Base-by-base conservation (phyloP, 2,113 vertebrate species). In the Takifugu bimaculatus region DNA sequence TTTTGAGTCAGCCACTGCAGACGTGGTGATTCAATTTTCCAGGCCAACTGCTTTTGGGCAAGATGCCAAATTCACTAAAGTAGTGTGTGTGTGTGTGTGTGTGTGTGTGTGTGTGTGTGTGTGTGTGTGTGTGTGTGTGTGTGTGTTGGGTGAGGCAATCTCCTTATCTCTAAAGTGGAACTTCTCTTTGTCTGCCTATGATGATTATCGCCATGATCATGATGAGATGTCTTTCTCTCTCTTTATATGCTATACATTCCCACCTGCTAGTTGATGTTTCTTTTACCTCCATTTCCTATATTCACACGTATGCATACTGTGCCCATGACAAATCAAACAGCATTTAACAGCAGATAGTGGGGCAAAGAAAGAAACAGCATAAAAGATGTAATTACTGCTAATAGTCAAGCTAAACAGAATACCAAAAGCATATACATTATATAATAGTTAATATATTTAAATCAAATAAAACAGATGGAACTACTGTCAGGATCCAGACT, bases 121-220 rank as follows among this genome's bases (percentile, higher is more conserved):
- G 28, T 29, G 28, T 29, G 35, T 39, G 9, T 11, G 35, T 39
- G 35, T 39, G 35, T 39, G 35, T 39, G 35, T 39, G 29, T 32
- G 29, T 32, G 29, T 32, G 28, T 29, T 20, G 20, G 20, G 20
- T 20, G 20, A 20, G 20, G 28, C 5, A 76, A 87, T 77, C 75
- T 76, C 57, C 61, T 77, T 49, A 77, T 78, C 81, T 77, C 68
- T 79, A 72, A 11, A 35, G 61, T 65, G 80, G 76, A 80, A 74
- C 68, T 71, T 83, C 83, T 79, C 65, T 62, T 56, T 42, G 53
- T 14, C 7, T 63, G 55, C 72, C 66, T 60, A 35, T 79, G 70
- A 82, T 82, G 55, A 82, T 82, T 48, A 78, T 87, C 58, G 79
- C 83, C 66, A 85, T 75, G 54, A 72, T 61, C 70, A 81, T 84